Conservation (phyloP, 2,797 vertebrate species). For the Xenopus petersii region DNA sequence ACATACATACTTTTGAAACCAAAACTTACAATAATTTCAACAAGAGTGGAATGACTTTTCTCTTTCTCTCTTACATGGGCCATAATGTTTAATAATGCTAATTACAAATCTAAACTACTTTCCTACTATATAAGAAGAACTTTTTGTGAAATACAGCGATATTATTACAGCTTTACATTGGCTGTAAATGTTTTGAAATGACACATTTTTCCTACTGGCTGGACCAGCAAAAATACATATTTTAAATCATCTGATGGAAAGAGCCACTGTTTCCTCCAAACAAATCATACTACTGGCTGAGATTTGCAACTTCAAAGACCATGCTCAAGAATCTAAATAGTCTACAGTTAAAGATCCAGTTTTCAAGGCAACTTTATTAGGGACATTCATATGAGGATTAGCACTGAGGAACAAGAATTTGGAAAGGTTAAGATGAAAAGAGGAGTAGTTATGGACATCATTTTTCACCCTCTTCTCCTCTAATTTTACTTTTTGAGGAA, state of each 20-base stretch:
- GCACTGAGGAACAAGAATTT: neutral
- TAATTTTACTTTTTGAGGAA: slow-evolving; percentile 35
- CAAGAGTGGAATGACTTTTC: slow-evolving; percentile 21
- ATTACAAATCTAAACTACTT: slow-evolving; percentile 27
- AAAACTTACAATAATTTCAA: slow-evolving; percentile 37
- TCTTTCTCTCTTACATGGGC: slow-evolving; percentile 25
- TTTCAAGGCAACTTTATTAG: neutral
- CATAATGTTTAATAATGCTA: slow-evolving; percentile 21
- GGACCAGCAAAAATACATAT: slow-evolving; percentile 40
- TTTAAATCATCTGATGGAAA: slow-evolving; percentile 30
- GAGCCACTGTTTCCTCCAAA: neutral
- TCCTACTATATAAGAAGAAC: slow-evolving; percentile 21
- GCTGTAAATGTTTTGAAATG: slow-evolving; percentile 33
- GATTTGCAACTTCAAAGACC: slow-evolving; percentile 14
- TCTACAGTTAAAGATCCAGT: slow-evolving; percentile 2
- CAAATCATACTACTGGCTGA: neutral
- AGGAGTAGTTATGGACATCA: slow-evolving; percentile 18
- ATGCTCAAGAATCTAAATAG: neutral
- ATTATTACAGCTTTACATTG: slow-evolving; percentile 33
- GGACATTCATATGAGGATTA: slow-evolving; percentile 6
- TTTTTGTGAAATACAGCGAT: slow-evolving; percentile 11
- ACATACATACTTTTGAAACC: slow-evolving; percentile 34
- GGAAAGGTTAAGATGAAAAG: slow-evolving; percentile 15
- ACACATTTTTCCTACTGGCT: slow-evolving; percentile 38
- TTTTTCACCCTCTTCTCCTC: slow-evolving; percentile 29